Evolutionary conservation across 2,888 invertebrate species (phyloP).

Genomic region (Gonocerus acuteangulatus): DNA sequence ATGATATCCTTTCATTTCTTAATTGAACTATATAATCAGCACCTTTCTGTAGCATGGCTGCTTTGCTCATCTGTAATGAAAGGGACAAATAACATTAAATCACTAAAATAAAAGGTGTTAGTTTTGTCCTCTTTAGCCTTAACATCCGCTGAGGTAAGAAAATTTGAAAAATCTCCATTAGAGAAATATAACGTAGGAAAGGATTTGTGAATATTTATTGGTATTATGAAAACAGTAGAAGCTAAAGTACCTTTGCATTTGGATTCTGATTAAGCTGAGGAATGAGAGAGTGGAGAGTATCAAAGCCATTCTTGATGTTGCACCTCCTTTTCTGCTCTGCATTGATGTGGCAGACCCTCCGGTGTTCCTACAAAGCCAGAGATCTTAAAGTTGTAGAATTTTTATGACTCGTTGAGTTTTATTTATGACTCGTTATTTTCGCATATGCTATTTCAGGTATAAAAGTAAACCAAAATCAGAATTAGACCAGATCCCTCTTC

Average conservation of each 20-base stretch:
- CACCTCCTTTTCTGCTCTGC: slow-evolving; percentile 93
- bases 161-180: not conserved
- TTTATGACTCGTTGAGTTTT: no score
- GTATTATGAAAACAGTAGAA: no score
- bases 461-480: no score
- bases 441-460: no score
- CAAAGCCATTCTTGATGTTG: slow-evolving; percentile 94
- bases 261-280: slow-evolving; percentile 86
- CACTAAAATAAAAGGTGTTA: no score
- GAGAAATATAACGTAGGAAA: not conserved
- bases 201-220: no score
- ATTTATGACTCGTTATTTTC: no score
- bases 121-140: no score
- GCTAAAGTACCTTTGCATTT: slow-evolving; percentile 64
- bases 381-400: no score
- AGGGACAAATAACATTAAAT: not conserved
- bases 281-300: slow-evolving; percentile 83
- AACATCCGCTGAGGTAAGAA: no score
- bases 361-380: slow-evolving; percentile 51
- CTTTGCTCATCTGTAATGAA: slow-evolving; percentile 72
- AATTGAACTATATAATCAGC: slow-evolving; percentile 90
- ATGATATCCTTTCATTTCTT: slow-evolving; percentile 71
- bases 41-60: slow-evolving; percentile 92
- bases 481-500: no score
- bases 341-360: slow-evolving; percentile 83